Percentiles rank a stretch among this genome's conserved stretches.
phyloP scores from a whole-genome alignment of 1,140 invertebrate genomes.

The Anastrepha ludens region DNA sequence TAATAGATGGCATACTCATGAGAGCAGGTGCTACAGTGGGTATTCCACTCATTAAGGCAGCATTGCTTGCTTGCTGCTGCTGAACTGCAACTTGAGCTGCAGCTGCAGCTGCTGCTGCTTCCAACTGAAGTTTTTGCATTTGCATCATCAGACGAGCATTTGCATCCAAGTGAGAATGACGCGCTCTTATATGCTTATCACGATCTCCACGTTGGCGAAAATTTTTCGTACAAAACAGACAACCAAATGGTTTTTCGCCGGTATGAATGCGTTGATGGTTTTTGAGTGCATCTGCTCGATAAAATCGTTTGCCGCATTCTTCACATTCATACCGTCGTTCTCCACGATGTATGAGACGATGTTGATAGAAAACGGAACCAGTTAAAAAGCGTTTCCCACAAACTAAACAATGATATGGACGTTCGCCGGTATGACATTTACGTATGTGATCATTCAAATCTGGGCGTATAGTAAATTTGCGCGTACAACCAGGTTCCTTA shows the following conservation, averaged over 20 bases:
- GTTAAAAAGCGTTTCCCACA: conserved; percentile 85
- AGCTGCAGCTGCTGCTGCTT: conserved; percentile 62
- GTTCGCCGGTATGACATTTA: conserved; percentile 80
- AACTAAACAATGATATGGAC: conserved; percentile 82
- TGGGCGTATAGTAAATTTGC: conserved; percentile 80
- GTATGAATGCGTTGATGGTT: conserved; percentile 82
- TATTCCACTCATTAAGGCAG: not conserved
- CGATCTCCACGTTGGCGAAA: conserved; percentile 79
- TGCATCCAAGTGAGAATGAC: conserved; percentile 74
- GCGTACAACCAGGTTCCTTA: conserved; percentile 78
- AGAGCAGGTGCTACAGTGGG: not conserved
- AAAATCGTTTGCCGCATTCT: conserved; percentile 78
- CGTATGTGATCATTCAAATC: conserved; percentile 82
- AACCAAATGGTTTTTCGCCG: conserved; percentile 82
- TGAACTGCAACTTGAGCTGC: conserved; percentile 8
- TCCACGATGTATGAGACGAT: conserved; percentile 86
- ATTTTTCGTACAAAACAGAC: conserved; percentile 80
- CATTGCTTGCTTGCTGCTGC: conserved; percentile 12
- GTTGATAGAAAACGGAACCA: conserved; percentile 83
- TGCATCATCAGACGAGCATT: conserved; percentile 71
- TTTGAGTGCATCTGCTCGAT: conserved; percentile 78
- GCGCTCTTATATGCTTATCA: conserved; percentile 78
- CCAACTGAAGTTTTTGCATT: conserved; percentile 69
- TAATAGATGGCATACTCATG: conserved; percentile 7
- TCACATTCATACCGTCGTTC: conserved; percentile 86